phyloP scores from a whole-genome alignment of 2,797 vertebrate genomes.

The Tenualosa thibaudeaui region DNA sequence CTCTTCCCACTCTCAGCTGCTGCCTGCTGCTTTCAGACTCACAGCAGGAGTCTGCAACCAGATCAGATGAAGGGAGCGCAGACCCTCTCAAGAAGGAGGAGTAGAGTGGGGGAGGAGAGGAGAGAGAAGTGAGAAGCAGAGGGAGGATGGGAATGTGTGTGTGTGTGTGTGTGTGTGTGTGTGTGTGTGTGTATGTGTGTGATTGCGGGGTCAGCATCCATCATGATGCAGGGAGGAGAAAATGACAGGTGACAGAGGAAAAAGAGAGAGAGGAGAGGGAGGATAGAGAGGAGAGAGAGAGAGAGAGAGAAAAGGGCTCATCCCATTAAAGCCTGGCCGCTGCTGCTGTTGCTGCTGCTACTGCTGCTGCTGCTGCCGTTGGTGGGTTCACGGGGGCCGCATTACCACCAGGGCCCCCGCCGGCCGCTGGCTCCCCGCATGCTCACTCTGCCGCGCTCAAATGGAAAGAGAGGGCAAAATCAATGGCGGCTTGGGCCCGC shows the following conservation, averaged over 20 bases:
- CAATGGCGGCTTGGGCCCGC: conserved; percentile 58
- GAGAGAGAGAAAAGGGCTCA: background rate
- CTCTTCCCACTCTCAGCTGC: background rate
- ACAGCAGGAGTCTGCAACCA: background rate
- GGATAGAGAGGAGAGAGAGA: background rate
- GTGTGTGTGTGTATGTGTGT: conserved; percentile 10
- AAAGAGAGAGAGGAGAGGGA: background rate
- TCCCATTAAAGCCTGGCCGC: conserved; percentile 40
- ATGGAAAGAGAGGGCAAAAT: conserved; percentile 77
- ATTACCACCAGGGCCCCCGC: conserved; percentile 43
- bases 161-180: conserved; percentile 18
- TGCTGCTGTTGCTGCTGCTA: background rate
- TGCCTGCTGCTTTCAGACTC: background rate
- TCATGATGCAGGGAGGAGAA: background rate
- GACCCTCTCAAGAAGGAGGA: background rate
- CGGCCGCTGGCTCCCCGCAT: conserved; percentile 56
- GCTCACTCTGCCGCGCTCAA: conserved; percentile 54
- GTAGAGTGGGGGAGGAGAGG: background rate
- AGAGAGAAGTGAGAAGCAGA: background rate
- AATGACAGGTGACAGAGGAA: background rate
- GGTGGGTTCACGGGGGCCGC: conserved; percentile 47
- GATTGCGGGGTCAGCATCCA: background rate
- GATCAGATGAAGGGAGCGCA: background rate
- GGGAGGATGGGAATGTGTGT: background rate
- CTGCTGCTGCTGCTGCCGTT: background rate